Evolutionary conservation across 2,113 vertebrate genomes (phyloP).

Genomic region (Psettodes erumei): DNA sequence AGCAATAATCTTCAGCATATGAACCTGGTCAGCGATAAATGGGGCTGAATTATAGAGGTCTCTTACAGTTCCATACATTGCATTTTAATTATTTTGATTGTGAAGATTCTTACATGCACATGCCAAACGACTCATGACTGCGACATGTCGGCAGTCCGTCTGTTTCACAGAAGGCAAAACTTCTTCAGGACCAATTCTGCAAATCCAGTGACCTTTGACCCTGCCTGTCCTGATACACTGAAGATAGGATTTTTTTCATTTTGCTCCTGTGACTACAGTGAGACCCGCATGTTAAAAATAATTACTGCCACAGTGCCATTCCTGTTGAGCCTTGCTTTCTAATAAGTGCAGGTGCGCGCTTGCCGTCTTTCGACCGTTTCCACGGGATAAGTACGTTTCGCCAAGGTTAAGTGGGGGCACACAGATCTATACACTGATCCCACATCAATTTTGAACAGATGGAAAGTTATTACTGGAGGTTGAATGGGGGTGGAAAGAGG

Average conservation of each 20-base stretch:
- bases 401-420: conserved; percentile 72
- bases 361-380: neutral
- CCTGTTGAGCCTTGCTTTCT: conserved; percentile 1
- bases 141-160: too few relatives aligned
- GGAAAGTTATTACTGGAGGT: conserved; percentile 71
- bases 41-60: too few relatives aligned
- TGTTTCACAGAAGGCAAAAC: too few relatives aligned
- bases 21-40: neutral
- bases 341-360: neutral
- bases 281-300: conserved; percentile 34
- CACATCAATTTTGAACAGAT: conserved; percentile 66
- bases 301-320: conserved; percentile 25
- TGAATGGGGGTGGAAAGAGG: conserved; percentile 51
- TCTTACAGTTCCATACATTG: neutral
- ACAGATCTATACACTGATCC: conserved; percentile 66
- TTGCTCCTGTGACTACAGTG: neutral
- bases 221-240: neutral
- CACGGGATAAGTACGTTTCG: conserved; percentile 40
- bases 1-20: neutral
- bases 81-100: neutral
- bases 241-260: conserved; percentile 15
- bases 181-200: conserved; percentile 6
- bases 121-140: neutral
- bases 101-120: neutral
- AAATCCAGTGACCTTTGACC: conserved; percentile 19